A percentile compares a stretch with the other conserved stretches of the same genome.
phyloP scores from a whole-genome alignment of 2,113 vertebrate genomes.

The Podarcis raffonei region DNA sequence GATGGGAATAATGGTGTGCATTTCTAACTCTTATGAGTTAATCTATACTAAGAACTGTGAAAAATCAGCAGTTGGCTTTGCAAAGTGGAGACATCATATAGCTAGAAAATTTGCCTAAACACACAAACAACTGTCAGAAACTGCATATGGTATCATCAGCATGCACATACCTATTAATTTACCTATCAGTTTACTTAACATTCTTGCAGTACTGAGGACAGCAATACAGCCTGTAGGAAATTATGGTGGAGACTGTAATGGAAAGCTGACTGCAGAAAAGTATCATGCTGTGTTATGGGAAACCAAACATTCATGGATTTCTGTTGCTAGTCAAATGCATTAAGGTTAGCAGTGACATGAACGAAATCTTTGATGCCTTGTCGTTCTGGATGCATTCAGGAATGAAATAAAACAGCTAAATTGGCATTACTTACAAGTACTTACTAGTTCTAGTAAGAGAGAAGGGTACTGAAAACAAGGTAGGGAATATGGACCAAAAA shows the following conservation, averaged over 20 bases:
- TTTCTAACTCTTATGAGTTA: neutral
- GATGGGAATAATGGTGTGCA: neutral
- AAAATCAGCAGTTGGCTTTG: neutral
- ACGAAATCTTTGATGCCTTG: neutral
- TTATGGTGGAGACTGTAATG: neutral
- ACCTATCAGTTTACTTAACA: neutral
- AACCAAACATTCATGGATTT: neutral
- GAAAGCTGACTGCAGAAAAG: neutral
- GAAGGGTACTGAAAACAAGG: neutral
- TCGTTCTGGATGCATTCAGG: neutral
- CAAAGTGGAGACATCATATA: neutral
- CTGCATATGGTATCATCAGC: neutral
- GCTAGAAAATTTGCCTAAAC: neutral
- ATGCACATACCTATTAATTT: neutral
- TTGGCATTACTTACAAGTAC: neutral
- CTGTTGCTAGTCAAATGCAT: neutral
- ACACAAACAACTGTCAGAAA: neutral
- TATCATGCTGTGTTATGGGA: neutral
- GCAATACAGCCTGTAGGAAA: neutral
- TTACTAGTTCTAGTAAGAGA: neutral
- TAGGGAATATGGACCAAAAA: neutral
- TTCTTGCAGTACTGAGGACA: no score
- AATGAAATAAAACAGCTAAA: neutral
- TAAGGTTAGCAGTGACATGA: neutral
- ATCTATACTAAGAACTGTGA: neutral